Base-by-base conservation (phyloP, 2,888 invertebrate species). In the Hydroisotoma schaefferi region DNA sequence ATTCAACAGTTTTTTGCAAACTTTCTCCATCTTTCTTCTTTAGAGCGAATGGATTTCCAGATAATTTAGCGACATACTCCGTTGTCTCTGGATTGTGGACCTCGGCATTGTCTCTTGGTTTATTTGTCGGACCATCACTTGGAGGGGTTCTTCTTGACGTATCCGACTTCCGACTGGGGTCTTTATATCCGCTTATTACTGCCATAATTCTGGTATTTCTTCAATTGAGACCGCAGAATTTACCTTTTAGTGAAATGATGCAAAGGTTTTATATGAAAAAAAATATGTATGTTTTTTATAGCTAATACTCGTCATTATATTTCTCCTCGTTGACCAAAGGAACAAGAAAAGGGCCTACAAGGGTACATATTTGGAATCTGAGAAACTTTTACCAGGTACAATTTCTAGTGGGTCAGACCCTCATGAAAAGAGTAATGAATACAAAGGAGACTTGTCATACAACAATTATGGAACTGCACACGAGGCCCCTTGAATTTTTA, bases 71-170 rank as follows among this genome's bases (percentile, higher is more conserved):
- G 74, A 93, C 93, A 0, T 93, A 90, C 74, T 93, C 92, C 0
- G 79, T 92, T 38, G 87, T 93, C 12, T 91, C 93, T 0, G 93
- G 91, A 0, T 81, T 94, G 73, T 94, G 92, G 87, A 91, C 92
- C 1, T 90, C 91, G 1, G 85, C 88, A 0, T 91, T 93, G 74
- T 91, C 93, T 0, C 79, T 93, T 12, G 94, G 94, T 0, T 88
- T 90, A 1, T 90, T 90, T 76, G 84, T 90, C 52, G 90, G 90
- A 0, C 90, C 90, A 1, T 87, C 87, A 0, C 79, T 87, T 1
- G 84, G 83, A 68, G 90, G 90, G 0, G 81, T 87, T 38, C 80
- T 90, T 0, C 85, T 84, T 73, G 89, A 90, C 73, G 81, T 78
- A 54, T 83, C 87, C 52, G 87, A 87, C 0, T 90, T 90, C 75